Evolutionary conservation across 1,140 invertebrate genomes (phyloP), one percentile per base, ranked within the genome.

Genomic region (Plectrocnemia conspersa): DNA sequence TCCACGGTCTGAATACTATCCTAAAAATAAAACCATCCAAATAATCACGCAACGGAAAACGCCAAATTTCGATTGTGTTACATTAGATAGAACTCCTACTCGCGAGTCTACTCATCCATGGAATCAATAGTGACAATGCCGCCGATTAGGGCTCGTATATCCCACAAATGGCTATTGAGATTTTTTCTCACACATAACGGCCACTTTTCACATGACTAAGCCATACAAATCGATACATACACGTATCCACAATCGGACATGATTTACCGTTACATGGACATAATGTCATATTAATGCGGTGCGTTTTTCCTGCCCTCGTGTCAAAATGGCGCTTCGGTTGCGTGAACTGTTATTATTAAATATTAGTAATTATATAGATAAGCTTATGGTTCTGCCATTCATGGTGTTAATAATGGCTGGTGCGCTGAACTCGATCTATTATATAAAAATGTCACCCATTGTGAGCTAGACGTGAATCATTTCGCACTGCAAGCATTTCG

Each of bases 151-250:
- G 25, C 47, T 10, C 13, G 19, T 35, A n/a, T 49, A 19, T 15
- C n/a, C 16, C 18, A 52, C 21, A 52, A 52, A 13, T 24, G 1
- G 7, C 24, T 16, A 32, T 29, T 21, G 22, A 45, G 41, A 5
- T 21, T 19, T 33, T 53, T 53, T 52, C 41, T 52, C 56, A 58
- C 54, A 56, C 55, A 57, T 58, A 58, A 52, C 56, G 56, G 56
- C 11, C 45, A 27, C 40, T 35, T 41, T 25, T 35, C 54, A 49
- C 33, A 58, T 47, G 54, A 54, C 54, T 44, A 44, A 54, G 40
- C 41, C 24, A n/a, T 18, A 54, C 42, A 45, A 49, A 53, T 58
- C 56, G 45, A 58, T 58, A n/a, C n/a, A n/a, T n/a, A n/a, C n/a
- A n/a, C n/a, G n/a, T n/a, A 29, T 2, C 21, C 35, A 49, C 50